Conservation (phyloP, 2,888 invertebrate genomes). For the Parelbella ahira region DNA sequence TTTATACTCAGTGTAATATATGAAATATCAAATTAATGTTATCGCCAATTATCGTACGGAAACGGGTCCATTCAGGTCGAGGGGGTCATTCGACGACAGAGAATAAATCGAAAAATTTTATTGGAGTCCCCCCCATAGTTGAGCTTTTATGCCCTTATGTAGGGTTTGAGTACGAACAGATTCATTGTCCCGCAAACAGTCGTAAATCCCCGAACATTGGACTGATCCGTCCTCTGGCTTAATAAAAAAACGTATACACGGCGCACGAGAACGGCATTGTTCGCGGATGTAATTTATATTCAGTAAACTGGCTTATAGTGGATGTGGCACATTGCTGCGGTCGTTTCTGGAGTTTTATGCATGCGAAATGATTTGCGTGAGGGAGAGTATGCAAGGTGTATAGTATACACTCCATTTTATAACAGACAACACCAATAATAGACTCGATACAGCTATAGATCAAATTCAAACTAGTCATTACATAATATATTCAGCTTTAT, state of each 20-base stretch:
- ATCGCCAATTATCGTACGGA: conserved; percentile 1
- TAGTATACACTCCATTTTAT: no score
- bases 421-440: no score
- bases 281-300: conserved; percentile 15
- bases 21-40: background rate
- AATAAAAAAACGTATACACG: conserved; percentile 37
- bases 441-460: no score
- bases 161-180: conserved; percentile 13
- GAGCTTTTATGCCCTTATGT: conserved; percentile 15
- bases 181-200: conserved; percentile 32
- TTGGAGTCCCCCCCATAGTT: conserved; percentile 9
- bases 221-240: conserved; percentile 51
- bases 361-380: no score
- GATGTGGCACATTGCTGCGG: no score
- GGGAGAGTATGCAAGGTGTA: no score
- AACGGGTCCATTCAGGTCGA: background rate
- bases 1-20: no score
- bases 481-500: no score
- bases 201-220: conserved; percentile 43
- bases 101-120: conserved; percentile 10
- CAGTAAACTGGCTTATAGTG: conserved; percentile 6
- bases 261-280: conserved; percentile 29
- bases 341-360: no score
- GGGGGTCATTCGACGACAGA: conserved; percentile 4
- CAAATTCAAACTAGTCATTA: no score